A percentile compares a stretch with the other conserved stretches of the same genome.
Conservation (phyloP, 2,113 vertebrate species). For the Charadrius vociferus region DNA sequence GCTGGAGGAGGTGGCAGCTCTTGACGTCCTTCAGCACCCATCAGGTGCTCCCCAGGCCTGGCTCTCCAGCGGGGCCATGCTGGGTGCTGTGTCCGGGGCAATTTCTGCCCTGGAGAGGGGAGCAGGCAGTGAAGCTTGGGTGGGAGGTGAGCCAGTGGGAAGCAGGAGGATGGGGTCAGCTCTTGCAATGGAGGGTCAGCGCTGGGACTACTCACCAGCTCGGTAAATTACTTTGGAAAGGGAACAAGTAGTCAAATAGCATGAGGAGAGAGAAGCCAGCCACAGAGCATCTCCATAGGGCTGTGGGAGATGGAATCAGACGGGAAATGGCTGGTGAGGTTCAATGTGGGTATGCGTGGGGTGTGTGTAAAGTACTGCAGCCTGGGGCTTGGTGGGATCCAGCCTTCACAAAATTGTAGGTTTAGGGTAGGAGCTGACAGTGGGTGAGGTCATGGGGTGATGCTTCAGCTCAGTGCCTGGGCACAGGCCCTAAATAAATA, state of each 20-base stretch:
- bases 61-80: neutral
- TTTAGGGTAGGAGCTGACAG: neutral
- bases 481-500: neutral
- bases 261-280: neutral
- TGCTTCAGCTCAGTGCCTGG: neutral
- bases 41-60: neutral
- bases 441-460: neutral
- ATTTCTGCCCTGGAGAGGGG: neutral
- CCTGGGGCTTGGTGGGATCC: neutral
- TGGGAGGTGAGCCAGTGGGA: no score
- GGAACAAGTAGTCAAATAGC: no score
- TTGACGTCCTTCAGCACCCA: neutral
- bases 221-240: neutral
- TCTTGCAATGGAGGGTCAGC: no score
- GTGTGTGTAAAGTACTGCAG: no score
- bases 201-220: neutral
- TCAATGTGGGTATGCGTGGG: rapidly evolving
- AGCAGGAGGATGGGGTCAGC: neutral
- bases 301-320: neutral
- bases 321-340: neutral
- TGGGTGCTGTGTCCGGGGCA: neutral
- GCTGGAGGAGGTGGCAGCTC: neutral
- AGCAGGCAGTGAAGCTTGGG: neutral
- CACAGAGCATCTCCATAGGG: no score
- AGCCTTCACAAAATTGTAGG: neutral